Percentiles rank a stretch among this genome's conserved stretches.
Evolutionary conservation across 2,888 invertebrate genomes (phyloP).

Genomic region (Amphipyra berbera): DNA sequence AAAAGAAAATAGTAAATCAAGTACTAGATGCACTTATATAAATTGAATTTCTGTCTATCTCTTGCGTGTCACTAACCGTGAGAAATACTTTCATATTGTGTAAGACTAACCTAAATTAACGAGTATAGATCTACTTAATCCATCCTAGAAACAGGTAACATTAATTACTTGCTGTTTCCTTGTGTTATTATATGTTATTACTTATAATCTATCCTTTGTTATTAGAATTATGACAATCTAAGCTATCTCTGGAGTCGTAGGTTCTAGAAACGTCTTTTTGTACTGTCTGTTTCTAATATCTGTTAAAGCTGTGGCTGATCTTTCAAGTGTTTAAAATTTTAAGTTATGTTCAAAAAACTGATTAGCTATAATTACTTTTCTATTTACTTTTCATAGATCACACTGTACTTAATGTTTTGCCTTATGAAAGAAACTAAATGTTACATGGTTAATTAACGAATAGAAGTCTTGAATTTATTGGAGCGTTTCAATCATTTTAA

Average conservation of each 20-base stretch:
- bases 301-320: not conserved
- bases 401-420: slow-evolving; percentile 2
- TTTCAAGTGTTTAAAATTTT: too few species aligned
- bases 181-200: slow-evolving; percentile 10
- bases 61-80: slow-evolving; percentile 39
- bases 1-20: too few species aligned
- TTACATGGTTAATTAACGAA: slow-evolving; percentile 40
- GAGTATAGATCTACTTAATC: slow-evolving; percentile 22
- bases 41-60: slow-evolving; percentile 20
- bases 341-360: not conserved
- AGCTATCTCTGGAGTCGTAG: not conserved
- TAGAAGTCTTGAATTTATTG: slow-evolving; percentile 22
- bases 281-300: not conserved
- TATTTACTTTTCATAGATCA: not conserved
- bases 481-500: slow-evolving; percentile 47
- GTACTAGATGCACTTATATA: slow-evolving; percentile 16
- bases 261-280: slow-evolving; percentile 1
- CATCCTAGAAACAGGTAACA: slow-evolving; percentile 17
- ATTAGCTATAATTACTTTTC: not conserved
- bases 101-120: slow-evolving; percentile 33
- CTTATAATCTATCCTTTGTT: slow-evolving; percentile 36
- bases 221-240: not conserved
- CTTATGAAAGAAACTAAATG: slow-evolving; percentile 15
- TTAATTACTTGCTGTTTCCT: slow-evolving; percentile 39
- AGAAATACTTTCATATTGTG: slow-evolving; percentile 45